These are phyloP conservation scores for Sander lucioperca DNA, from an alignment of 2,113 vertebrate genomes.

Conservation along the genomic window DNA sequence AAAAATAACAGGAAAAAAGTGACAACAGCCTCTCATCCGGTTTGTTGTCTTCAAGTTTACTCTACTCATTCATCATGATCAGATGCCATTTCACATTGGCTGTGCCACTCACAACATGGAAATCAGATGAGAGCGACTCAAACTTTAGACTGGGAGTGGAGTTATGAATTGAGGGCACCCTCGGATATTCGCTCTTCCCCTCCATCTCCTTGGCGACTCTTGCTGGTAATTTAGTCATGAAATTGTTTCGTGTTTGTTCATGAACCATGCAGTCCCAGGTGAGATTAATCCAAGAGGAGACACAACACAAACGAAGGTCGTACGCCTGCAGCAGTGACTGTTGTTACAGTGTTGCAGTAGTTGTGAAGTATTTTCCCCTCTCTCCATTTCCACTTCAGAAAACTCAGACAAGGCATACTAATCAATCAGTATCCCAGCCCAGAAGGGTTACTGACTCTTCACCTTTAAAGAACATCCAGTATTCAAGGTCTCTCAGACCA, in stretches of 20 bases:
- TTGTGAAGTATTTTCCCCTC: neutral
- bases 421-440: slow-evolving; percentile 33
- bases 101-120: slow-evolving; percentile 21
- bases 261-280: slow-evolving; percentile 68
- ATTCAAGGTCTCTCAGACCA: slow-evolving; percentile 42
- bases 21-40: neutral
- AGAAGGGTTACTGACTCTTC: slow-evolving; percentile 42
- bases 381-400: slow-evolving; percentile 44
- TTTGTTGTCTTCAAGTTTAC: slow-evolving; percentile 40
- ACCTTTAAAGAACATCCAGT: slow-evolving; percentile 53
- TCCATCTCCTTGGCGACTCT: slow-evolving; percentile 36
- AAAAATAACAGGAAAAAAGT: neutral
- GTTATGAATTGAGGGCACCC: slow-evolving; percentile 50
- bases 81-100: slow-evolving; percentile 16
- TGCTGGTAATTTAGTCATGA: slow-evolving; percentile 65
- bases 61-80: slow-evolving; percentile 5
- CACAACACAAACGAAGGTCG: slow-evolving; percentile 52
- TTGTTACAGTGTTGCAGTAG: slow-evolving; percentile 14
- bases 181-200: neutral
- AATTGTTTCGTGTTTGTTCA: slow-evolving; percentile 78
- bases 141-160: slow-evolving; percentile 27
- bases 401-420: slow-evolving; percentile 46
- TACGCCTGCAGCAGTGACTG: slow-evolving; percentile 17
- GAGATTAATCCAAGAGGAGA: slow-evolving; percentile 67
- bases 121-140: slow-evolving; percentile 25